phyloP scores from a whole-genome alignment of 2,113 vertebrate genomes.

The Megaptera novaeangliae region DNA sequence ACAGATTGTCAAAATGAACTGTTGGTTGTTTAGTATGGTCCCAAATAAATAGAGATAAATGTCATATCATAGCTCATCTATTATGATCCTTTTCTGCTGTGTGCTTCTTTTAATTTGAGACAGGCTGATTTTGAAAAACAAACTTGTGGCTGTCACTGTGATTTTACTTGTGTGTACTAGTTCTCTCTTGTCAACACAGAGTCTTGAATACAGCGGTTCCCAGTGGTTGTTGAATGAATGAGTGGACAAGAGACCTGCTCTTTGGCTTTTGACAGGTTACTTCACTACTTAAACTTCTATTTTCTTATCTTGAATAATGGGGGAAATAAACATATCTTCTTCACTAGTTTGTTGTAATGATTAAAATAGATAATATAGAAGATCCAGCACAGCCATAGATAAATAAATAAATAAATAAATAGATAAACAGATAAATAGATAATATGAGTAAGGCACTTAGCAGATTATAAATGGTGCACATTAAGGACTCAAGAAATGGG shows the following conservation, averaged over 20 bases:
- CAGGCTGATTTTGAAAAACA: not conserved
- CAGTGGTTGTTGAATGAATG: not conserved
- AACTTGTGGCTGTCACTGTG: not conserved
- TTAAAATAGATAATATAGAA: not conserved
- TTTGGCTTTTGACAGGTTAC: not conserved
- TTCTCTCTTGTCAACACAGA: not conserved
- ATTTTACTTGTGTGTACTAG: not conserved
- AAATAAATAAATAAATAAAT: too few species aligned
- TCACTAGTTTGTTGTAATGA: not conserved
- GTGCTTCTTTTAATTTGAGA: constrained; percentile 23
- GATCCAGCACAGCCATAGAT: too few species aligned
- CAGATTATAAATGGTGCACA: not conserved
- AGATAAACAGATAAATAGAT: not conserved
- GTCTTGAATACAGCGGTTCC: too few species aligned
- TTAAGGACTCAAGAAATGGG: not conserved
- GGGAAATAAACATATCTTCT: not conserved
- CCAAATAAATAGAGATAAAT: constrained; percentile 47
- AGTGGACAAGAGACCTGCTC: not conserved
- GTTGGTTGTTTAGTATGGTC: not conserved
- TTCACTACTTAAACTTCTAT: not conserved
- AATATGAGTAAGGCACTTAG: not conserved
- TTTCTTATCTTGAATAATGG: not conserved
- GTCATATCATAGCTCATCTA: constrained; percentile 6
- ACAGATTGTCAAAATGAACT: constrained; percentile 6
- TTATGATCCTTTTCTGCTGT: not conserved